Percentiles rank a stretch among this genome's conserved stretches.
Evolutionary conservation across 1,140 invertebrate genomes (phyloP).

Genomic region (Trinorchestia longiramus): DNA sequence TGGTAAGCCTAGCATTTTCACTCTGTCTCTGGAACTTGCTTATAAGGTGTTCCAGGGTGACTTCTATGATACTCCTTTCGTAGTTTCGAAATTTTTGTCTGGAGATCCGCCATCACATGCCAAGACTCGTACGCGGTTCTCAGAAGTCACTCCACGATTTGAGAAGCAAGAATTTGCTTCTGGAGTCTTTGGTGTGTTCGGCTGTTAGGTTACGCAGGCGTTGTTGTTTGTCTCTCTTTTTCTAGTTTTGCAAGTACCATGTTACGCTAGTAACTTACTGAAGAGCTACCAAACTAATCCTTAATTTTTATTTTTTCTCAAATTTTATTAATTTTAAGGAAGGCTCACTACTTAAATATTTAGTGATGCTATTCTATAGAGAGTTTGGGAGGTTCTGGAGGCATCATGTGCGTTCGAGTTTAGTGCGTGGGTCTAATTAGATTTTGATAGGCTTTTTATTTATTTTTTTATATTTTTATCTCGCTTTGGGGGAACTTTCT

Average conservation of each 20-base stretch:
- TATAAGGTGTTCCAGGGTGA: not conserved
- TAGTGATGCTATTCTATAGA: no score
- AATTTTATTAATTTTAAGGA: not conserved
- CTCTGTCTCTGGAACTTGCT: not conserved
- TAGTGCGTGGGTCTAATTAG: no score
- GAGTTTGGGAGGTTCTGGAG: no score
- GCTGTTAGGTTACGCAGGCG: not conserved
- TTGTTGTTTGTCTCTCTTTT: not conserved
- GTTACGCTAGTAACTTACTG: not conserved
- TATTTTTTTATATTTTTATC: no score
- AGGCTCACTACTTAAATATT: not conserved
- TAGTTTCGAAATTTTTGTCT: not conserved
- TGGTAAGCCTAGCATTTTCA: not conserved
- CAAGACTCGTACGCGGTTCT: not conserved
- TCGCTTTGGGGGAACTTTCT: no score
- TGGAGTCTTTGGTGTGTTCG: not conserved
- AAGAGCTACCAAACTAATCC: not conserved
- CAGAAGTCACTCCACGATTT: not conserved
- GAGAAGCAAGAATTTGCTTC: not conserved
- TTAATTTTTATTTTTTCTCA: not conserved
- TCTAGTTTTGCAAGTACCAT: not conserved
- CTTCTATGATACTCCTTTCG: not conserved
- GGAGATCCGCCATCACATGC: not conserved
- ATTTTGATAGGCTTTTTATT: no score
- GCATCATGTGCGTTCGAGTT: no score